Evolutionary conservation across 2,797 vertebrate genomes (phyloP).

Genomic region (Oreochromis grahami): DNA sequence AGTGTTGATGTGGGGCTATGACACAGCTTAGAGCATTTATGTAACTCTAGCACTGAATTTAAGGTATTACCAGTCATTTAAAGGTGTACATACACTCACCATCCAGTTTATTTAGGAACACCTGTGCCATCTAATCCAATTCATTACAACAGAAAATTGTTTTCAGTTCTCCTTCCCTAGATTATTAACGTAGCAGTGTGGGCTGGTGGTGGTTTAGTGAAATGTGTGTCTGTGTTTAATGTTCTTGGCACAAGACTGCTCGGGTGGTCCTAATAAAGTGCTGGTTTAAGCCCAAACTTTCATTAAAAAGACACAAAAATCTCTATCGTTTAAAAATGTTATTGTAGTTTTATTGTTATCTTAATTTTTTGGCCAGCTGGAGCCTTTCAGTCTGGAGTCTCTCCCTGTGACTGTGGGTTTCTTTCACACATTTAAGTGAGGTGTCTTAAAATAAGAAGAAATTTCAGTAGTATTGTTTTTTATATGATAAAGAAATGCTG

Average conservation of each 20-base stretch:
- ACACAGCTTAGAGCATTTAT: background rate
- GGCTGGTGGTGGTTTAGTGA: background rate
- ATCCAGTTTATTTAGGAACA: background rate
- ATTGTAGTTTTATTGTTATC: background rate
- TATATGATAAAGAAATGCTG: background rate
- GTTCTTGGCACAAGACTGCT: background rate
- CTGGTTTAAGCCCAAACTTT: background rate
- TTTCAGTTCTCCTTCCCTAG: background rate
- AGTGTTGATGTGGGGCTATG: background rate
- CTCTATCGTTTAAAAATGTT: background rate
- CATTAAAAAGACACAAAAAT: background rate
- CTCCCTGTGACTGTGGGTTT: background rate
- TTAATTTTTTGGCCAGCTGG: background rate
- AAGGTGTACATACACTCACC: background rate
- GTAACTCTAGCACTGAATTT: background rate
- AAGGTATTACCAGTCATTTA: background rate
- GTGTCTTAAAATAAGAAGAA: too few relatives aligned
- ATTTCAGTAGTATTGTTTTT: too few relatives aligned
- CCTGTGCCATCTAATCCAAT: background rate
- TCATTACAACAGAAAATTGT: background rate
- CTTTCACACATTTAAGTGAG: too few relatives aligned
- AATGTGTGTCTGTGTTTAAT: background rate
- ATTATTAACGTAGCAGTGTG: background rate
- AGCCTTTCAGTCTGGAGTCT: background rate
- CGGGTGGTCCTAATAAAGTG: background rate